phyloP scores from a whole-genome alignment of 2,888 invertebrate species.

The Ochropacha duplaris region DNA sequence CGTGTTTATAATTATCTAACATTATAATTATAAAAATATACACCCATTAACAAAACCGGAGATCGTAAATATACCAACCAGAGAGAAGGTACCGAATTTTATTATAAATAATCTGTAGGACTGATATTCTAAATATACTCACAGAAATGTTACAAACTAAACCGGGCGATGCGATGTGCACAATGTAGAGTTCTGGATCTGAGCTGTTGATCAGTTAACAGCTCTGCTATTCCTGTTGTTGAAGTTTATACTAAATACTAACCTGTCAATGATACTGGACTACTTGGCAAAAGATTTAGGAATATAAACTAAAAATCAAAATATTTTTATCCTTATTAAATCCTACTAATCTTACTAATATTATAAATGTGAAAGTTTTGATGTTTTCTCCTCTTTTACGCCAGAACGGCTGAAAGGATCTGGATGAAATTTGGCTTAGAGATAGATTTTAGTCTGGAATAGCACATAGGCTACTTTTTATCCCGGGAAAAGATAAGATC shows the following conservation, averaged over 20 bases:
- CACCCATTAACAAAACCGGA: background rate
- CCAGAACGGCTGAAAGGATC: too few relatives aligned
- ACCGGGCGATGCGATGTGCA: constrained; percentile 19
- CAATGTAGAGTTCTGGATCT: background rate
- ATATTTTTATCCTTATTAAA: too few relatives aligned
- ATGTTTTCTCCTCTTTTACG: too few relatives aligned
- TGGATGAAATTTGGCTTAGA: too few relatives aligned
- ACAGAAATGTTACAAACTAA: constrained; percentile 31
- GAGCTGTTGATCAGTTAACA: background rate
- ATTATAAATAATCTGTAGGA: constrained; percentile 34
- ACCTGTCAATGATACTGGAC: too few relatives aligned
- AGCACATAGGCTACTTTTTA: too few relatives aligned
- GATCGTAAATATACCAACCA: background rate
- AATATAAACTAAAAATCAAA: too few relatives aligned
- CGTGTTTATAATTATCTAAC: background rate
- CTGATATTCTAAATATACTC: constrained; percentile 33
- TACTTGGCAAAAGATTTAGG: too few relatives aligned
- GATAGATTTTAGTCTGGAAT: too few relatives aligned
- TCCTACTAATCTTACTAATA: too few relatives aligned
- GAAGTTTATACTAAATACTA: background rate
- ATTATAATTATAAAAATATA: background rate
- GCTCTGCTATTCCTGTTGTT: background rate
- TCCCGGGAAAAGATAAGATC: too few relatives aligned
- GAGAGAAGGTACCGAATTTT: constrained; percentile 13
- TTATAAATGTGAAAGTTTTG: background rate